Evolutionary conservation across 2,113 vertebrate species (phyloP).

Genomic region (Plecotus auritus): DNA sequence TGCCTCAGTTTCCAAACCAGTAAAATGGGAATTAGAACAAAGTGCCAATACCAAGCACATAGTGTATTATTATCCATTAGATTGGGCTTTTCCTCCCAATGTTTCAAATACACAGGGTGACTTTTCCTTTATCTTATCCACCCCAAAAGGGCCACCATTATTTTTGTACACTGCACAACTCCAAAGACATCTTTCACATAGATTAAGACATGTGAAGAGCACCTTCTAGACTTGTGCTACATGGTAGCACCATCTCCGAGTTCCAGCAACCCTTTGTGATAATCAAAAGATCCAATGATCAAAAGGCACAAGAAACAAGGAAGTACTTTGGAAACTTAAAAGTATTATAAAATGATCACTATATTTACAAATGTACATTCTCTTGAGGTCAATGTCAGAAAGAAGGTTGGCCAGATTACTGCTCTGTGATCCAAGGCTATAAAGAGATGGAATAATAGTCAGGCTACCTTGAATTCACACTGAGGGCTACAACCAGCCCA

Average conservation of each 20-base stretch:
- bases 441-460: not conserved
- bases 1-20: constrained; percentile 12
- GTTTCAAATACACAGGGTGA: not conserved
- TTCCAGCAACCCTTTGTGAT: not conserved
- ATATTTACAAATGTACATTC: not conserved
- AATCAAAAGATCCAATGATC: not conserved
- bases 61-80: not conserved
- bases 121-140: not conserved
- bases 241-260: not conserved
- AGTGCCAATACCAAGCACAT: not conserved
- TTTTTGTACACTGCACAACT: not conserved
- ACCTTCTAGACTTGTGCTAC: not conserved
- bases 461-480: not conserved
- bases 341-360: not conserved
- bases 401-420: not conserved
- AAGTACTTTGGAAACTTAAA: not conserved
- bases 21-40: not conserved
- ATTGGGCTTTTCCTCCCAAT: not conserved
- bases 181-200: not conserved
- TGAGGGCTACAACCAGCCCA: not conserved
- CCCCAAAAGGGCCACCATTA: not conserved
- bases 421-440: not conserved
- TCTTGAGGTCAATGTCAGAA: not conserved
- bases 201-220: not conserved
- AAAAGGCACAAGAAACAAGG: not conserved